A percentile compares a stretch with the other conserved stretches of the same genome.
These are phyloP conservation scores for Lottia scabra DNA, from an alignment of 2,888 invertebrate species.

Conservation along the genomic window DNA sequence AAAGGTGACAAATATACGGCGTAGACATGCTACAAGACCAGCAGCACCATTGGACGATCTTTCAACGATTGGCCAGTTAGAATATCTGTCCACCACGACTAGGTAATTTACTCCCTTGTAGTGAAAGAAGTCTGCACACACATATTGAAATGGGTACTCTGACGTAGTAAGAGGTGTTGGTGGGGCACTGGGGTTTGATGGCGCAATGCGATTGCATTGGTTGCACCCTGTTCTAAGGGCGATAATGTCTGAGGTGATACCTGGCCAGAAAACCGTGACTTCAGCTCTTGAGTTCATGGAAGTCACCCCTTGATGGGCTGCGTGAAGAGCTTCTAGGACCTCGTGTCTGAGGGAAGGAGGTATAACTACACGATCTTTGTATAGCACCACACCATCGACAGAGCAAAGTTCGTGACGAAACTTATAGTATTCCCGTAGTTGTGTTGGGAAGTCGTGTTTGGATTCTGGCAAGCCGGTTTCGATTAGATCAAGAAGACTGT, in stretches of 20 bases:
- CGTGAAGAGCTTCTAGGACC: constrained; percentile 34
- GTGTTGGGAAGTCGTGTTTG: constrained; percentile 17
- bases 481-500: constrained; percentile 1
- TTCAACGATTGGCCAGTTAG: constrained; percentile 35
- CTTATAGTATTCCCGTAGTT: no score
- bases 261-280: constrained; percentile 43
- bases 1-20: constrained; percentile 38
- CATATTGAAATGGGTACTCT: no score
- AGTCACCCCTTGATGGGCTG: constrained; percentile 53
- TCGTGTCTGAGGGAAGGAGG: constrained; percentile 34
- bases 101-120: constrained; percentile 23
- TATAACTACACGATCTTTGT: constrained; percentile 40
- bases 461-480: constrained; percentile 17
- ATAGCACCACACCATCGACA: constrained; percentile 30
- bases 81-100: constrained; percentile 41
- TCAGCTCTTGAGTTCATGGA: constrained; percentile 45
- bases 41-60: constrained; percentile 25
- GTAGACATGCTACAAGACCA: constrained; percentile 35
- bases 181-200: no score
- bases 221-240: no score
- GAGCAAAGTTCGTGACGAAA: constrained; percentile 17
- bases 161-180: constrained; percentile 17
- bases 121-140: no score
- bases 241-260: constrained; percentile 19
- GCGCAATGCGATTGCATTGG: no score